Base-by-base conservation (phyloP, 2,113 vertebrate genomes). In the Empidonax alnorum region DNA sequence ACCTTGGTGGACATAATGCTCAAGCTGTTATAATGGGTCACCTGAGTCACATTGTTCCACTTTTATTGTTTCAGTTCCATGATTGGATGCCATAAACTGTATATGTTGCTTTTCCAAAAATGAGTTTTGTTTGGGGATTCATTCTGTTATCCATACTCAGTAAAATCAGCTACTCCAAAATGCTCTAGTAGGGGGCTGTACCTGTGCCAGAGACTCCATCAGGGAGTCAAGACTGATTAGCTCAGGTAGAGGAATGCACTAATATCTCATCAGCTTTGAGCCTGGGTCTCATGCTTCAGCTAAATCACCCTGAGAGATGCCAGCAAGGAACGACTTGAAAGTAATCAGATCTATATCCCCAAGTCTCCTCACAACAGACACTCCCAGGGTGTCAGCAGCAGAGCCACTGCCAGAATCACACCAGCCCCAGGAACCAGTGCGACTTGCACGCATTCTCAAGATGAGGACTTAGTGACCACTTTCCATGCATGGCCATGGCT, bases 1-100 rank as follows among this genome's bases (percentile, higher is more conserved):
- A 52, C 79, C 75, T 89, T 62, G 55, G 55, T 31, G 21, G 55
- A 33, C 19, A 33, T 33, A 56, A 55, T 27, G 35, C 37, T 87
- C 80, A 63, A 75, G 77, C 77, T 84, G 65, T 49, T 94, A 62
- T 90, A 94, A 87, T 90, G 74, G 71, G 87, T 95, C 90, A 94
- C 89, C 77, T 41, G 94, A 89, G 94, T 49, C 87, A 89, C 77
- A 92, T 50, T 86, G 75, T 87, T 81, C 61, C 56, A 42, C 52
- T 87, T 87, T 68, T 61, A 76, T 56, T 41, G 53, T 82, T 91
- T 76, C 82, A 56, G 61, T 65, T 91, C 41, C 28, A 10, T 87
- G 91, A 92, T 56, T 82, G 77, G 44, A 91, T 89, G 52, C 49
- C 41, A 49, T 84, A 96, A 94, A 63, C 47, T 31, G 27, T 87